Base-by-base conservation (phyloP, 2,113 vertebrate species). In the Neotoma lepida region DNA sequence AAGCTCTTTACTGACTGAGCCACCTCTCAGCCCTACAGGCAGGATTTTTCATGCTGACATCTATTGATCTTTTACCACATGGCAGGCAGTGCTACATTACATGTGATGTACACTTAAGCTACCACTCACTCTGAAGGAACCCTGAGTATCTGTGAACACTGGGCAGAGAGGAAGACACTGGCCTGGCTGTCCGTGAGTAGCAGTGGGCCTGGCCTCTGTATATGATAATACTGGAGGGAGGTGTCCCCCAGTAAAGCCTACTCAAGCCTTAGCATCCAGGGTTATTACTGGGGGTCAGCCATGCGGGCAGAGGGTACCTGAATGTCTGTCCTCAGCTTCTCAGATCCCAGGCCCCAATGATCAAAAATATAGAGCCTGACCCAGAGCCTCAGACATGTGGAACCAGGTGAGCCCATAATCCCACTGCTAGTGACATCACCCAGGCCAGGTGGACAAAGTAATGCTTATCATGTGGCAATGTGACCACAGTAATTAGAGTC, bases 41-140 rank as follows among this genome's bases (percentile, higher is more conserved):
- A 35, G 17, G 28, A 22, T 17, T 81, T 71, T 54, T 13, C 86
- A 46, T 2, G 24, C 24, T 49, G 18, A 63, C 1, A 2, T 22
- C 4, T 78, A 9, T 4, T 18, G 71, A 14, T 22, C 28, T 35
- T 33, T 61, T 20, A 14, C 28, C 54, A 9, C 2, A 9, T 46
- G n/a, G 46, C 1, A 4, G 17, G 35, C 1, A 1, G 20, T 2
- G 12, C 35, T 44, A 26, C 1, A 0, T 22, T 46, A 39, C 18
- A 9, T 6, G 0, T 28, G 14, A 64, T 30, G n/a, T 14, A 22
- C 18, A 1, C 46, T 44, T 46, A 58, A 14, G 0, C 30, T 46
- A 10, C 24, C 58, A 7, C 20, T 24, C 10, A 28, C 9, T 49
- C 30, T 49, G 30, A 82, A 41, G 54, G 54, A 41, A 28, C 39